A percentile compares a stretch with the other conserved stretches of the same genome.
phyloP scores from a whole-genome alignment of 2,113 vertebrate species.

The Nettapus auritus region DNA sequence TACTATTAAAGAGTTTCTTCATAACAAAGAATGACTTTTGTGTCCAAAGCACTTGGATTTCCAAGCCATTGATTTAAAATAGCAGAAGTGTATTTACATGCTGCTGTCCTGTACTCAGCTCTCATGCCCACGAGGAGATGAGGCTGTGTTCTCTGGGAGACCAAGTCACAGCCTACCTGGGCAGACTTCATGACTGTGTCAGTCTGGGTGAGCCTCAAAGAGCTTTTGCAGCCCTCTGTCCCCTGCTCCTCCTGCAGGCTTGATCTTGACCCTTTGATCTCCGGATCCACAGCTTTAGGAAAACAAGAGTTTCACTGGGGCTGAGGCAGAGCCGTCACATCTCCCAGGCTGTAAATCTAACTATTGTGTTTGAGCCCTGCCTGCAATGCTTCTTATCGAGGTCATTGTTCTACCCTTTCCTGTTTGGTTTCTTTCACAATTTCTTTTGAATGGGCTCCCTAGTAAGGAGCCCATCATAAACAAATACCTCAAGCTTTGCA shows the following conservation, averaged over 20 bases:
- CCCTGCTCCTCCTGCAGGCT: not conserved
- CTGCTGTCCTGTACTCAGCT: not conserved
- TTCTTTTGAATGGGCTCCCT: constrained; percentile 60
- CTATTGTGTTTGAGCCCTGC: constrained; percentile 62
- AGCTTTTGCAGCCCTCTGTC: constrained; percentile 1
- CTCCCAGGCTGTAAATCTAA: constrained; percentile 62
- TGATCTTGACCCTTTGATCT: constrained; percentile 65
- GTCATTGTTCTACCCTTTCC: constrained; percentile 72
- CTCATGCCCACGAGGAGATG: not conserved
- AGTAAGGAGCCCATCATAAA: constrained; percentile 52
- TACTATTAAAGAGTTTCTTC: not conserved
- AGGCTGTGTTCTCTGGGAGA: not conserved
- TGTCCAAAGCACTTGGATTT: not conserved
- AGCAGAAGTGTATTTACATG: not conserved
- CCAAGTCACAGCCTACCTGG: not conserved
- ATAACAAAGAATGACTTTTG: not conserved
- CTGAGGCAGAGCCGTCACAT: constrained; percentile 25
- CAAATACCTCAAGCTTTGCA: constrained; percentile 42
- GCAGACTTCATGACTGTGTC: not conserved
- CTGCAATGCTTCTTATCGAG: constrained; percentile 60
- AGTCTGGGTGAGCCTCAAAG: not conserved
- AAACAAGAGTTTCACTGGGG: constrained; percentile 37
- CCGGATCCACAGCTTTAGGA: constrained; percentile 29
- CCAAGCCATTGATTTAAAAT: not conserved
- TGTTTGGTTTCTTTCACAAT: constrained; percentile 70